Percentiles rank a stretch among this genome's conserved stretches.
These are phyloP conservation scores for Aspidapion aeneum DNA, from an alignment of 2,888 invertebrate species.

Conservation along the genomic window DNA sequence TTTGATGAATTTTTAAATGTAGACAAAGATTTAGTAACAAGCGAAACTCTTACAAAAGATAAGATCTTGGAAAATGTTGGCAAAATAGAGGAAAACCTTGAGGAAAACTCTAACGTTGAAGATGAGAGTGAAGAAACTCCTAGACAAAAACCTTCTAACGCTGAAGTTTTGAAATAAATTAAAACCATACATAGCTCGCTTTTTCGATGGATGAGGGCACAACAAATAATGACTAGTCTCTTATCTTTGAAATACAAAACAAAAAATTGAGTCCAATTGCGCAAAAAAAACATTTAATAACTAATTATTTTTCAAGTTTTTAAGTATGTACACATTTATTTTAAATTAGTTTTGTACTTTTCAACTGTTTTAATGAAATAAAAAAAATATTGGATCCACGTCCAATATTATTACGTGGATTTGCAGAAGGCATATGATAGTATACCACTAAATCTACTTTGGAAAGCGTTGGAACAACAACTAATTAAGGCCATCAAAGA, in stretches of 20 bases:
- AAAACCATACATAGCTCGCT: slow-evolving; percentile 12
- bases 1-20: slow-evolving; percentile 13
- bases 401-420: too few relatives aligned
- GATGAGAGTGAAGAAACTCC: slow-evolving; percentile 11
- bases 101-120: slow-evolving; percentile 10
- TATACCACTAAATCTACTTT: too few relatives aligned
- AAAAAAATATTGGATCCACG: too few relatives aligned
- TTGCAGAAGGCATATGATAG: too few relatives aligned
- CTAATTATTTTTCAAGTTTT: background rate
- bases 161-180: slow-evolving; percentile 11
- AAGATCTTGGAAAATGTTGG: slow-evolving; percentile 14
- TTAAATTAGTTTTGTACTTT: background rate
- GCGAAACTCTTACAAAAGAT: slow-evolving; percentile 12
- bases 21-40: too few relatives aligned
- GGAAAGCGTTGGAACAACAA: too few relatives aligned
- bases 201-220: slow-evolving; percentile 12
- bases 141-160: slow-evolving; percentile 5
- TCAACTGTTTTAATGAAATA: background rate
- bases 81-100: slow-evolving; percentile 9
- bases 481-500: too few relatives aligned
- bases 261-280: background rate
- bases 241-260: background rate
- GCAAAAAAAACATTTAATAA: background rate
- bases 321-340: background rate
- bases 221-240: slow-evolving; percentile 5